These are phyloP conservation scores for Phainopepla nitens DNA, from an alignment of 2,113 vertebrate genomes.

Conservation along the genomic window DNA sequence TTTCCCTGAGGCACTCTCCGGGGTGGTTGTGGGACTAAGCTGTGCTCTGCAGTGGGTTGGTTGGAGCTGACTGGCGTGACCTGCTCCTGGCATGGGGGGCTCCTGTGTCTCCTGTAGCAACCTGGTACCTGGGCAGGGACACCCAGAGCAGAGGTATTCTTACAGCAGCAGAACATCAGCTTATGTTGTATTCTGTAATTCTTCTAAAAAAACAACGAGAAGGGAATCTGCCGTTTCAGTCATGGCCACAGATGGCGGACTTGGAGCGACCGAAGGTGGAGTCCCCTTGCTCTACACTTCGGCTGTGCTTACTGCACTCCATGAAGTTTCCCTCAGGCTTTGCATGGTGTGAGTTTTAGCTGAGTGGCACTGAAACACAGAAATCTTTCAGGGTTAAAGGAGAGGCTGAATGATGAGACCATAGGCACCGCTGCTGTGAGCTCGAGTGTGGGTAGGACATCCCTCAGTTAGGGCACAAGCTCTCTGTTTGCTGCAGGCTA, in stretches of 20 bases:
- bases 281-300: fast-evolving
- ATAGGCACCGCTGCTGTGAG: fast-evolving
- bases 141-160: not conserved
- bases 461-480: fast-evolving
- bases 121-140: too few species aligned
- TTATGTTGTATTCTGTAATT: not conserved
- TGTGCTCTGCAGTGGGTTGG: not conserved
- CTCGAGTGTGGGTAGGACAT: fast-evolving
- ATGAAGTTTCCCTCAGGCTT: not conserved
- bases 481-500: not conserved
- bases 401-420: not conserved
- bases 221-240: not conserved
- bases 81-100: fast-evolving
- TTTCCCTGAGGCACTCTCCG: fast-evolving
- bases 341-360: fast-evolving
- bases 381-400: not conserved
- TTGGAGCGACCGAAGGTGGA: fast-evolving
- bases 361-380: not conserved
- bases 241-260: fast-evolving
- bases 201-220: not conserved
- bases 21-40: not conserved
- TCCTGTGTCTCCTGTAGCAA: fast-evolving
- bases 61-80: not conserved
- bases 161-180: not conserved
- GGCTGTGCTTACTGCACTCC: fast-evolving